phyloP scores from a whole-genome alignment of 1,140 invertebrate genomes.

The Kradibia gibbosae region DNA sequence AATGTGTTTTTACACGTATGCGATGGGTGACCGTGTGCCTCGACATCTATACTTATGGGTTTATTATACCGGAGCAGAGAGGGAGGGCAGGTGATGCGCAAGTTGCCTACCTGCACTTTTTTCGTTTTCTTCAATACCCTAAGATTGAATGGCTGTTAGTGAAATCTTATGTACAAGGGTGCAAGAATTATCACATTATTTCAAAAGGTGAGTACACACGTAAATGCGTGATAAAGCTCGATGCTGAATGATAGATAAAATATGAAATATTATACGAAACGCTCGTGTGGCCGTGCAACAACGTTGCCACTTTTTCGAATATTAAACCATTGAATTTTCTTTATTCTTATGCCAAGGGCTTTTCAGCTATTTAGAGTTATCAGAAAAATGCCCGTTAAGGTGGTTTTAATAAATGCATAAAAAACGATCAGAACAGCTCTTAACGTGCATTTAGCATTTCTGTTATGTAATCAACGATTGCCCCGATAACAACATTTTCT shows the following conservation, averaged over 20 bases:
- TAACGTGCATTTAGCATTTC: background rate
- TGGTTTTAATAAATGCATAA: background rate
- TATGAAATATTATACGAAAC: background rate
- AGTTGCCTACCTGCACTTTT: background rate
- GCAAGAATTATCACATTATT: background rate
- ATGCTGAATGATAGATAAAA: background rate
- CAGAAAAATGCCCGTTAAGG: background rate
- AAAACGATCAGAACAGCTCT: background rate
- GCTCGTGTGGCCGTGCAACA: too few relatives aligned
- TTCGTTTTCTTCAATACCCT: background rate
- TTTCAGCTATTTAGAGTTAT: too few relatives aligned
- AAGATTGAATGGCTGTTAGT: background rate
- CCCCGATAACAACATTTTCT: background rate
- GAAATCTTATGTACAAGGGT: background rate
- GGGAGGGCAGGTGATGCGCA: constrained; percentile 35
- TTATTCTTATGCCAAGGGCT: too few relatives aligned
- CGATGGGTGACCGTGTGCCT: too few relatives aligned
- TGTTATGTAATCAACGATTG: background rate
- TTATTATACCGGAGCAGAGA: background rate
- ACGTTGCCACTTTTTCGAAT: too few relatives aligned
- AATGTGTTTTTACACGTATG: background rate
- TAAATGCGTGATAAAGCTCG: background rate
- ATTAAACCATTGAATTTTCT: too few relatives aligned
- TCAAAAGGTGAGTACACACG: background rate
- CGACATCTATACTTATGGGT: background rate